Percentiles rank a stretch among this genome's conserved stretches.
These are phyloP conservation scores for Orthosia incerta DNA, from an alignment of 2,888 invertebrate genomes.

Conservation along the genomic window DNA sequence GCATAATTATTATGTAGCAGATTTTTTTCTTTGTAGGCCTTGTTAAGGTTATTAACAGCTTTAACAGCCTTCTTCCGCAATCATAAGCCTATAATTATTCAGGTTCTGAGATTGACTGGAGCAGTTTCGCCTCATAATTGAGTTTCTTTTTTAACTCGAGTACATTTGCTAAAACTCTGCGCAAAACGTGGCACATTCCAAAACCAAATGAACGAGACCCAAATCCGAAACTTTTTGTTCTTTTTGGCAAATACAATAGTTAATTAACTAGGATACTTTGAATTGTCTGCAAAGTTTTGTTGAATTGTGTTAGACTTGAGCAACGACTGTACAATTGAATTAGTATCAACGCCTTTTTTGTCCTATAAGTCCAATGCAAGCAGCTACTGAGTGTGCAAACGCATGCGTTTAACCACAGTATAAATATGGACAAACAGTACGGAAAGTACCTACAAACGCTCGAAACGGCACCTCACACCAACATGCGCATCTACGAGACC, in stretches of 20 bases:
- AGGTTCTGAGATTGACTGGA: slow-evolving; percentile 18
- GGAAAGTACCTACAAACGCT: no score
- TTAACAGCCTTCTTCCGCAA: slow-evolving; percentile 52
- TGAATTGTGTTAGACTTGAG: slow-evolving; percentile 30
- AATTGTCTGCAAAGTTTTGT: slow-evolving; percentile 44
- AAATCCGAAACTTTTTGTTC: slow-evolving; percentile 28
- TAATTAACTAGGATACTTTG: slow-evolving; percentile 30
- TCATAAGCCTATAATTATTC: slow-evolving; percentile 46
- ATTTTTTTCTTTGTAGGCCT: slow-evolving; percentile 40
- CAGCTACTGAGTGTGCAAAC: slow-evolving; percentile 3
- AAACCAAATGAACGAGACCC: slow-evolving; percentile 19
- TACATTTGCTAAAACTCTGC: neutral
- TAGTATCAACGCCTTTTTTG: slow-evolving; percentile 18
- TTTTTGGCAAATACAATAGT: slow-evolving; percentile 31
- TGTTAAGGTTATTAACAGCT: slow-evolving; percentile 36
- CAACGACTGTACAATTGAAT: slow-evolving; percentile 28
- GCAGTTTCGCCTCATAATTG: slow-evolving; percentile 7
- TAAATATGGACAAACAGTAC: no score
- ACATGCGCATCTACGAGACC: no score
- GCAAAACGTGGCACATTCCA: neutral
- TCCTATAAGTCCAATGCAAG: neutral
- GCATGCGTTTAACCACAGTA: slow-evolving; percentile 14
- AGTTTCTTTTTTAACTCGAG: slow-evolving; percentile 19
- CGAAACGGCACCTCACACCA: no score
- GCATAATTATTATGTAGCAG: slow-evolving; percentile 37